Evolutionary conservation across 1,140 invertebrate genomes (phyloP).

Genomic region (Limonius californicus): DNA sequence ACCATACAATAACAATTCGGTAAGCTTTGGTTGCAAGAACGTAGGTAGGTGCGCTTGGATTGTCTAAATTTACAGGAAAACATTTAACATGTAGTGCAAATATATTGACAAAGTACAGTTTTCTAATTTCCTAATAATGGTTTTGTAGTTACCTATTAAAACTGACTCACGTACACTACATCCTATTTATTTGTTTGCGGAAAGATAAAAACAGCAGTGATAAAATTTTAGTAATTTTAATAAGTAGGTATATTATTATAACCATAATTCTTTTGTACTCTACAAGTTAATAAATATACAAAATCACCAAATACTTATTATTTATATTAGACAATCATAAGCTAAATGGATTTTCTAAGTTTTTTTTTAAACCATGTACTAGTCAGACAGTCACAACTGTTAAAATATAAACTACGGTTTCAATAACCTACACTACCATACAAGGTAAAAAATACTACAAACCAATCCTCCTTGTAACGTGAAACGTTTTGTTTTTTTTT

Average conservation of each 20-base stretch:
- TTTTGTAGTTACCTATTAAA: background rate
- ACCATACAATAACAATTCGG: slow-evolving; percentile 8
- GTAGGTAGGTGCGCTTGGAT: slow-evolving; percentile 15
- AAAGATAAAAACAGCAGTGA: slow-evolving; percentile 27
- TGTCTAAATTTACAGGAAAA: slow-evolving; percentile 24
- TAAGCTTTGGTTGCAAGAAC: background rate
- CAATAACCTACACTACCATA: too few relatives aligned
- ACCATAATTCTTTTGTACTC: slow-evolving; percentile 25
- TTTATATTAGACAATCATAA: slow-evolving; percentile 19
- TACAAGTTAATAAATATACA: slow-evolving; percentile 31
- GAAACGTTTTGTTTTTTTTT: too few relatives aligned
- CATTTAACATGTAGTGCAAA: slow-evolving; percentile 25
- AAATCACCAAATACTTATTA: slow-evolving; percentile 20
- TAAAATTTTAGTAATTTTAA: slow-evolving; percentile 24
- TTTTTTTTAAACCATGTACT: slow-evolving; percentile 6
- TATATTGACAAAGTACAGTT: slow-evolving; percentile 15
- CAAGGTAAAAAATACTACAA: too few relatives aligned
- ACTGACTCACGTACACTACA: background rate
- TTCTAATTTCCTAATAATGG: background rate
- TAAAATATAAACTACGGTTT: too few relatives aligned
- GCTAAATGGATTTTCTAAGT: slow-evolving; percentile 15
- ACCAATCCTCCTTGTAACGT: too few relatives aligned
- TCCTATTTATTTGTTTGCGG: background rate
- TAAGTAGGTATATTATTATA: slow-evolving; percentile 24
- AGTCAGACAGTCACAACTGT: background rate